phyloP scores from a whole-genome alignment of 2,888 invertebrate genomes.

The Nemotelus nigrinus region DNA sequence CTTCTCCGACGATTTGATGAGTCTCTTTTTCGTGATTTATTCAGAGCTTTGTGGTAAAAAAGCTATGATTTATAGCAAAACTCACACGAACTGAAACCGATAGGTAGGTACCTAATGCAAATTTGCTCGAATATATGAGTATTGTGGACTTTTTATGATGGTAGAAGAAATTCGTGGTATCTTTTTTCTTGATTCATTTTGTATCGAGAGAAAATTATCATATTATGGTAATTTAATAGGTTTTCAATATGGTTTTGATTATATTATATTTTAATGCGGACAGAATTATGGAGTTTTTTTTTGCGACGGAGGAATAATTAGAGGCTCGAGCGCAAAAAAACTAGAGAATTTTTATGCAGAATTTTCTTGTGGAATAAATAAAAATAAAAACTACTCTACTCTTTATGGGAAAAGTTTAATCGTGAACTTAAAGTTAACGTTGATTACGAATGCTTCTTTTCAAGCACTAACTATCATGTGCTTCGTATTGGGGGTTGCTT shows the following conservation, averaged over 20 bases:
- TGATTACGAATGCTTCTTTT: too few relatives aligned
- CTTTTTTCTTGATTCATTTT: not conserved
- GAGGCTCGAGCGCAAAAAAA: not conserved
- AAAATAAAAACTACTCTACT: too few relatives aligned
- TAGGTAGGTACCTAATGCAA: constrained; percentile 1
- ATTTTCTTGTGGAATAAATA: too few relatives aligned
- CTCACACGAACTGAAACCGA: not conserved
- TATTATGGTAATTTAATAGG: constrained; percentile 18
- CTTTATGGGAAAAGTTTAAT: too few relatives aligned
- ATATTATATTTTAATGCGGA: not conserved
- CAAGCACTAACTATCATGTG: too few relatives aligned
- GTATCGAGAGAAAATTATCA: constrained; percentile 2
- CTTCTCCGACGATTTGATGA: constrained; percentile 21
- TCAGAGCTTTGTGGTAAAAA: constrained; percentile 29
- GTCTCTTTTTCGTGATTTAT: constrained; percentile 37
- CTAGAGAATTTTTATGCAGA: not conserved
- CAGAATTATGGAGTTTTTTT: not conserved
- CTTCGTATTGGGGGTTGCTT: too few relatives aligned
- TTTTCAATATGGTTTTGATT: constrained; percentile 11
- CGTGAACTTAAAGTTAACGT: too few relatives aligned
- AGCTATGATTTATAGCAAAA: constrained; percentile 23
- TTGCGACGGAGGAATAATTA: not conserved
- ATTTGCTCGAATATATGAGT: constrained; percentile 16
- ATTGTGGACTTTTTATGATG: not conserved
- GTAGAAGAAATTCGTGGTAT: not conserved